Base-by-base conservation (phyloP, 2,888 invertebrate genomes). In the Erebia aethiops region DNA sequence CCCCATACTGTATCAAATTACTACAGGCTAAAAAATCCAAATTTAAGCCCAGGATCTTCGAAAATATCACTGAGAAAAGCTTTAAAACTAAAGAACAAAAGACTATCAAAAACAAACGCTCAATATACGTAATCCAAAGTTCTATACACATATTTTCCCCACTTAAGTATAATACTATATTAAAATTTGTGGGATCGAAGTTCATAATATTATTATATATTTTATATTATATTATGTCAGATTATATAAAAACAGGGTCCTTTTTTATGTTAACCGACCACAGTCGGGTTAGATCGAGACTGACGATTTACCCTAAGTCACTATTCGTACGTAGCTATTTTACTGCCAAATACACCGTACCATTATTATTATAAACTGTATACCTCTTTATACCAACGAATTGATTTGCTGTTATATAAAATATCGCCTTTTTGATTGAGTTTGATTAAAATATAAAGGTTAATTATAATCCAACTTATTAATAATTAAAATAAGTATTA, bases 221-320 rank as follows among this genome's bases (percentile, higher is more conserved):
- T 72, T 63, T 62, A 21, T 62, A 62, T 61, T 18, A 61, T 49
- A 74, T 75, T 74, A 77, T 79, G 78, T 78, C 76, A 78, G 67
- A 73, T 71, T 68, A 61, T 69, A 78, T 73, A 72, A 67, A 78
- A 78, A 83, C 84, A 84, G 82, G 84, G 83, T 81, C 76, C 76
- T 76, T 62, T 76, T 77, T 76, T 77, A 75, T 71, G 75, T 77
- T 75, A 70, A 75, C 77, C 78, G 80, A 79, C 74, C 71, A 73
- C 75, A 76, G 75, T 77, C 77, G 81, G 79, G 76, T 77, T 79
- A 79, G 73, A 76, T 81, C 80, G 82, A 89, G 90, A 90, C 90
- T 90, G 90, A 89, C 82, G 82, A 84, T 86, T 82, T 84, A 84
- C 80, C 82, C 78, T 84, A 83, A 76, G 78, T 80, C 74, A 71